Percentiles rank a stretch among this genome's conserved stretches.
These are phyloP conservation scores for Xylota sylvarum DNA, from an alignment of 2,888 invertebrate species.

Conservation along the genomic window DNA sequence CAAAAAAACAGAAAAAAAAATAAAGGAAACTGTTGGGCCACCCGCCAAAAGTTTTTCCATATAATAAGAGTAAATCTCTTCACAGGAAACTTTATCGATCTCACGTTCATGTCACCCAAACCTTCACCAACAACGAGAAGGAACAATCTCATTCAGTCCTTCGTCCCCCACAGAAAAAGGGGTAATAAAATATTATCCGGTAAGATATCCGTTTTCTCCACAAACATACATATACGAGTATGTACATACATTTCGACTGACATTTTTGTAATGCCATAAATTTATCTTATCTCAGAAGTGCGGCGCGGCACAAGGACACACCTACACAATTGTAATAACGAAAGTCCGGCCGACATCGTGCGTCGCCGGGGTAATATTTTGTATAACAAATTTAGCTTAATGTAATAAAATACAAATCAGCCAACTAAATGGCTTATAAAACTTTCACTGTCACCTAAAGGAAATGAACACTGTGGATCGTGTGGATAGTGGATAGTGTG, in stretches of 20 bases:
- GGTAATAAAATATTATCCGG: slow-evolving; percentile 10
- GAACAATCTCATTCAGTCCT: neutral
- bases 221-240: neutral
- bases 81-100: slow-evolving; percentile 8
- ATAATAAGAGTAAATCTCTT: slow-evolving; percentile 5
- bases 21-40: neutral
- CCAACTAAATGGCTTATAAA: slow-evolving; percentile 12
- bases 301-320: neutral
- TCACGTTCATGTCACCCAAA: slow-evolving; percentile 5
- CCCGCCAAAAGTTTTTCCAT: neutral
- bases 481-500: neutral
- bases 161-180: neutral
- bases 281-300: slow-evolving; percentile 6
- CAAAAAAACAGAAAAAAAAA: neutral
- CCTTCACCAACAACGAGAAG: neutral
- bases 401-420: slow-evolving; percentile 15
- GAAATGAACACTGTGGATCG: neutral
- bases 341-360: neutral
- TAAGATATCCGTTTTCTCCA: neutral
- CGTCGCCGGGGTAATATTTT: neutral
- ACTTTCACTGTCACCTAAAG: slow-evolving; percentile 10
- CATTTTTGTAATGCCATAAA: slow-evolving; percentile 7
- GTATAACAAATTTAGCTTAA: slow-evolving; percentile 16
- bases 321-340: neutral
- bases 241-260: neutral